phyloP scores from a whole-genome alignment of 2,888 invertebrate genomes.

The Heteropelma amictum region DNA sequence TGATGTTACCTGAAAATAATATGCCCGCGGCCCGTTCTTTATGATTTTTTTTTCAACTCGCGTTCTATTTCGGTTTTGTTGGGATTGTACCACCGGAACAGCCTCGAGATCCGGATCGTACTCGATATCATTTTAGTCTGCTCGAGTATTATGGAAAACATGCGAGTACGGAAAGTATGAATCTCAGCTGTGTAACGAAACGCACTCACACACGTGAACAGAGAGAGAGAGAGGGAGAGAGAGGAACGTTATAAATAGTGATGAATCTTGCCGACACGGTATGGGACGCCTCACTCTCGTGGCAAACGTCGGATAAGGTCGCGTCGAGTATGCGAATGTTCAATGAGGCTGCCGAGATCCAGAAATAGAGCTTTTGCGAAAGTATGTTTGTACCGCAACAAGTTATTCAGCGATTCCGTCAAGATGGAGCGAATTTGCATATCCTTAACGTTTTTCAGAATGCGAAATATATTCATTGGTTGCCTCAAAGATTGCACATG shows the following conservation, averaged over 20 bases:
- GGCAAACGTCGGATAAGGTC: conserved; percentile 53
- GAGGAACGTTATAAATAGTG: conserved; percentile 57
- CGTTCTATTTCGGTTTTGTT: no score
- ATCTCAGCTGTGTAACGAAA: background rate
- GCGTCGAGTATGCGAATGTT: conserved; percentile 47
- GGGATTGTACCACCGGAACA: no score
- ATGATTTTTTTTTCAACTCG: no score
- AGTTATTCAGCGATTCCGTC: conserved; percentile 2
- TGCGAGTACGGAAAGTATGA: background rate
- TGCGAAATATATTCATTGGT: background rate
- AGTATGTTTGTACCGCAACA: conserved; percentile 27
- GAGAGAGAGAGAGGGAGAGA: background rate
- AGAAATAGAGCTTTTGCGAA: conserved; percentile 46
- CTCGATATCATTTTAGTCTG: background rate
- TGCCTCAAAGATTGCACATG: background rate
- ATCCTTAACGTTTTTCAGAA: background rate
- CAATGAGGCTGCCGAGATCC: conserved; percentile 44
- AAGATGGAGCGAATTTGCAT: conserved; percentile 2
- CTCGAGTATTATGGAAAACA: background rate
- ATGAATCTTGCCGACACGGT: conserved; percentile 55
- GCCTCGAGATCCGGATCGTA: background rate
- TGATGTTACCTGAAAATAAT: no score
- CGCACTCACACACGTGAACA: background rate
- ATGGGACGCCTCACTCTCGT: conserved; percentile 34
- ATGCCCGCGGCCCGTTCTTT: no score